Conservation (phyloP, 2,797 vertebrate species). For the Halcyon smyrnensis region DNA sequence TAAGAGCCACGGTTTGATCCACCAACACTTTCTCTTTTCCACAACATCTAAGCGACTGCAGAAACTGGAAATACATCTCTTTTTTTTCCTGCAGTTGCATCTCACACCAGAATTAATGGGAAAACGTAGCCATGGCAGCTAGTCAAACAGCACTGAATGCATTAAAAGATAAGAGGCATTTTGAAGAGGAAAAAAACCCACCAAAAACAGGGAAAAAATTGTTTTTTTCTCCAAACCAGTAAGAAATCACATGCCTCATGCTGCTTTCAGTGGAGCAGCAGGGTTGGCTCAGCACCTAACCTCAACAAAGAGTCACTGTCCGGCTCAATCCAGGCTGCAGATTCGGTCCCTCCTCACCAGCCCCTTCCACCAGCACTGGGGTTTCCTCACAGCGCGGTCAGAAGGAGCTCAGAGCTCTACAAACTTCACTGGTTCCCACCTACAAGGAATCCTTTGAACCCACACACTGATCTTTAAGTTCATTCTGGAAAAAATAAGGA, state of each 20-base stretch:
- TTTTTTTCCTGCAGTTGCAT: neutral
- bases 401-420: fast-evolving
- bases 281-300: neutral
- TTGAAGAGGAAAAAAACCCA: neutral
- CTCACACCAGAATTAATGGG: neutral
- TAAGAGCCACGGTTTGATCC: neutral
- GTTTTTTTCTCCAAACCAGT: conserved; percentile 13
- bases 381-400: neutral
- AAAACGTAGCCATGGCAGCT: neutral
- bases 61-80: fast-evolving
- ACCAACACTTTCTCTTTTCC: neutral
- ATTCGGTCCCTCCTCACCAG: neutral
- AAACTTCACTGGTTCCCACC: fast-evolving
- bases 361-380: neutral
- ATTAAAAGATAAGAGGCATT: neutral
- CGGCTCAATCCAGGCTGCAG: neutral
- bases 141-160: neutral
- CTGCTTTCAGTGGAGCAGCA: neutral
- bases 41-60: neutral
- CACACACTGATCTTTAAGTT: fast-evolving
- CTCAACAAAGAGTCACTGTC: conserved; percentile 68
- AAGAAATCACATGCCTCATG: conserved; percentile 33
- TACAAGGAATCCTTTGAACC: neutral
- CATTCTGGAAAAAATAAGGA: neutral
- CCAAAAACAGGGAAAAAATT: conserved; percentile 40